A percentile compares a stretch with the other conserved stretches of the same genome.
These are phyloP conservation scores for Gulo gulo DNA, from an alignment of 2,113 vertebrate species.

Conservation along the genomic window DNA sequence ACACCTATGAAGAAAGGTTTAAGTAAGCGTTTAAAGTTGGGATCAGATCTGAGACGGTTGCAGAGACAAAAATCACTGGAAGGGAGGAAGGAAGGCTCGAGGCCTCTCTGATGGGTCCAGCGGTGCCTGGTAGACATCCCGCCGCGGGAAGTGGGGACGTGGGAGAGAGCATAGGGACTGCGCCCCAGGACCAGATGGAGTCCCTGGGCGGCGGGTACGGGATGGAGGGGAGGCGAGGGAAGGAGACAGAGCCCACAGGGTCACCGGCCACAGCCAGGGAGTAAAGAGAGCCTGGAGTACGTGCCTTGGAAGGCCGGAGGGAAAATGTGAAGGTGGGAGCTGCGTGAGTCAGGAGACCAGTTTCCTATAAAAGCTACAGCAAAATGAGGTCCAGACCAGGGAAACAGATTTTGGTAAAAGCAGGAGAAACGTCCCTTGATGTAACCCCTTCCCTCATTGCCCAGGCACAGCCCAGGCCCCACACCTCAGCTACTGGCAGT, in stretches of 20 bases:
- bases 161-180: neutral
- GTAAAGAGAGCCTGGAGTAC: neutral
- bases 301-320: too few relatives aligned
- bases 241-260: neutral
- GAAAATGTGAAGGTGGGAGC: too few relatives aligned
- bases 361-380: neutral
- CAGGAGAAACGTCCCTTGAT: neutral
- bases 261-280: neutral
- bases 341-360: neutral
- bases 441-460: rapidly evolving
- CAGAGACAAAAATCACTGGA: neutral
- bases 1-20: neutral
- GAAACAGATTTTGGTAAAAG: neutral
- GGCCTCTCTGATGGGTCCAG: neutral
- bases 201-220: rapidly evolving
- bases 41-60: neutral
- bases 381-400: neutral
- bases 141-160: neutral
- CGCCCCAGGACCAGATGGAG: neutral
- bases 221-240: neutral
- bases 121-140: neutral
- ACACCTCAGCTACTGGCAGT: rapidly evolving
- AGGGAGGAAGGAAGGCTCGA: neutral
- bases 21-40: neutral
- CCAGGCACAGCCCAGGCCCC: neutral